Evolutionary conservation across 2,888 invertebrate genomes (phyloP).

Genomic region (Nomada flava): DNA sequence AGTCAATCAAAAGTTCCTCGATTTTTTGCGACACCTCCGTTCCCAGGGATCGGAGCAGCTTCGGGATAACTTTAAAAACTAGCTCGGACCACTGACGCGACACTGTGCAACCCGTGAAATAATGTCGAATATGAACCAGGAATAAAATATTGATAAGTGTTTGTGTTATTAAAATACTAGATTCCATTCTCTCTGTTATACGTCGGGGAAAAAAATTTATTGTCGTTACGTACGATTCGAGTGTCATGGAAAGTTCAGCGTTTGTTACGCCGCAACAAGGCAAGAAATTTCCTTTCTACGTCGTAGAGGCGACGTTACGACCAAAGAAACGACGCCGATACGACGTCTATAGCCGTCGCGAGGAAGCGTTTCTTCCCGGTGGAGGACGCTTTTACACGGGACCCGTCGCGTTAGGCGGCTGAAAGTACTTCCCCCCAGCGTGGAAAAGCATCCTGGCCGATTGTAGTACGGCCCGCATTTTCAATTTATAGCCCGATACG

Average conservation of each 20-base stretch:
- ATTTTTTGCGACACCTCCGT: constrained; percentile 44
- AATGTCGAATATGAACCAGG: constrained; percentile 25
- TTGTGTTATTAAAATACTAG: background rate
- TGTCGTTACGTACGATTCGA: constrained; percentile 5
- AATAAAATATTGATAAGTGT: constrained; percentile 20
- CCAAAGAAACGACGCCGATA: constrained; percentile 51
- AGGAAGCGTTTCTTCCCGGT: constrained; percentile 23
- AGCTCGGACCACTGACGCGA: constrained; percentile 39
- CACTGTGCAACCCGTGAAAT: constrained; percentile 45
- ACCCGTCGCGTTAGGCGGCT: constrained; percentile 30
- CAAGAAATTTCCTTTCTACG: constrained; percentile 46
- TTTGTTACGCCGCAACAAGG: constrained; percentile 34
- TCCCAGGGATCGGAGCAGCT: constrained; percentile 27
- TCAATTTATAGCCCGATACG: constrained; percentile 79
- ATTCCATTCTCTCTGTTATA: no score
- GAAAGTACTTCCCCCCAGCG: constrained; percentile 40
- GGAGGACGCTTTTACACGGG: constrained; percentile 24
- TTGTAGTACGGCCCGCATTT: constrained; percentile 67
- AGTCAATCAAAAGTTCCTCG: constrained; percentile 55
- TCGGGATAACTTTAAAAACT: constrained; percentile 45
- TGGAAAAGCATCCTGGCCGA: constrained; percentile 31
- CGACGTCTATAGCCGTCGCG: constrained; percentile 18
- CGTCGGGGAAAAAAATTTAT: constrained; percentile 15
- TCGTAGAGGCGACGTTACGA: constrained; percentile 43
- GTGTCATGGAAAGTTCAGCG: constrained; percentile 1